Conservation (phyloP, 2,888 invertebrate species). For the Polietes domitor region DNA sequence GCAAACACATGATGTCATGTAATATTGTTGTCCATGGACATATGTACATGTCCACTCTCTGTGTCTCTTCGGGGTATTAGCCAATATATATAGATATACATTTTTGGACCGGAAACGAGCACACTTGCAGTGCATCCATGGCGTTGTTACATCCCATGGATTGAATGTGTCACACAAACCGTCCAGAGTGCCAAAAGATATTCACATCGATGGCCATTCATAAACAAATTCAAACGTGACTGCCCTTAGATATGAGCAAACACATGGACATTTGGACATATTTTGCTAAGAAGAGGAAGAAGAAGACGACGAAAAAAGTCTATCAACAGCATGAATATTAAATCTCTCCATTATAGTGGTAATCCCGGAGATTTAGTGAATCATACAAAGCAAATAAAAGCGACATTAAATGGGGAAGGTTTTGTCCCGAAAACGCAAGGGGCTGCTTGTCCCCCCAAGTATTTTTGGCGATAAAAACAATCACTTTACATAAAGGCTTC, state of each 20-base stretch:
- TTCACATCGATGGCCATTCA: conserved; percentile 8
- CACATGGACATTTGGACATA: not conserved
- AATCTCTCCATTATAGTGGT: too few relatives aligned
- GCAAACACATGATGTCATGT: not conserved
- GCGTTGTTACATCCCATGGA: not conserved
- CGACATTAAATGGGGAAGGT: too few relatives aligned
- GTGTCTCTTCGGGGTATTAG: not conserved
- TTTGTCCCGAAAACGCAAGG: too few relatives aligned
- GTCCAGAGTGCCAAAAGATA: conserved; percentile 12
- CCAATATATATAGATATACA: not conserved
- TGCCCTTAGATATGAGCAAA: not conserved
- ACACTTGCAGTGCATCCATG: not conserved
- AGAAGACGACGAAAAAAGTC: too few relatives aligned
- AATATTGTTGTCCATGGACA: not conserved
- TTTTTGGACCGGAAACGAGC: conserved; percentile 20
- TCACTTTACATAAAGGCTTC: too few relatives aligned
- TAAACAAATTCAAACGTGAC: conserved; percentile 27
- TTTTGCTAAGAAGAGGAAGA: too few relatives aligned
- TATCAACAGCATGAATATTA: too few relatives aligned
- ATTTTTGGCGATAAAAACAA: too few relatives aligned
- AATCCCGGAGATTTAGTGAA: too few relatives aligned
- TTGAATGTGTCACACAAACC: not conserved
- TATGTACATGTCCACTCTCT: conserved; percentile 14
- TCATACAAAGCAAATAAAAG: too few relatives aligned
- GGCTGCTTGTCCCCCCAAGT: too few relatives aligned